These are phyloP conservation scores for Probosciger aterrimus DNA, from an alignment of 2,113 vertebrate genomes.

Conservation along the genomic window DNA sequence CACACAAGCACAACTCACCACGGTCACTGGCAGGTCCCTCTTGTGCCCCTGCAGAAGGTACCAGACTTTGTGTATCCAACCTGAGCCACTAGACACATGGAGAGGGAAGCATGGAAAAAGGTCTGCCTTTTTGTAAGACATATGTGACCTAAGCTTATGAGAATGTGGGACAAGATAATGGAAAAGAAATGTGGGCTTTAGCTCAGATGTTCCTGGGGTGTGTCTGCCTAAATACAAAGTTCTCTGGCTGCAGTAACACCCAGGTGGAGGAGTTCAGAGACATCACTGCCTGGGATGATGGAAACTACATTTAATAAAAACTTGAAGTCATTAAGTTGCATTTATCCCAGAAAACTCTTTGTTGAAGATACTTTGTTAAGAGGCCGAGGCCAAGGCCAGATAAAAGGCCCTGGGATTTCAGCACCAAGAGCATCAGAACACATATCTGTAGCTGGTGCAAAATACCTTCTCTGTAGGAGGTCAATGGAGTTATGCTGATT, in stretches of 20 bases:
- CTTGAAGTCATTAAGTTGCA: background rate
- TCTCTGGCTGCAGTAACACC: background rate
- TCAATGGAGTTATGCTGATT: background rate
- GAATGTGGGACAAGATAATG: background rate
- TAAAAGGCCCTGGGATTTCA: background rate
- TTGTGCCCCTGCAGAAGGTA: background rate
- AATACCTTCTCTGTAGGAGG: background rate
- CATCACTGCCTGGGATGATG: background rate
- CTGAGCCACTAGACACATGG: fast-evolving
- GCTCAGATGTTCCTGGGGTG: background rate
- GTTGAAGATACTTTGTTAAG: background rate
- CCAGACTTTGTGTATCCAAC: fast-evolving
- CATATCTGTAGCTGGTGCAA: background rate
- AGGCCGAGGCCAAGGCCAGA: background rate
- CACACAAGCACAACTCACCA: background rate
- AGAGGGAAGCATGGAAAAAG: background rate
- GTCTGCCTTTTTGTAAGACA: background rate
- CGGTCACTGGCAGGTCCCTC: background rate
- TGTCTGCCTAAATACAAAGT: background rate
- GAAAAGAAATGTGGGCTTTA: background rate
- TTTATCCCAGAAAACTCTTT: background rate
- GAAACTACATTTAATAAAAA: background rate
- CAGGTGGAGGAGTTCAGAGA: background rate
- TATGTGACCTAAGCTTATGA: background rate
- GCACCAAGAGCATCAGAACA: background rate